These are phyloP conservation scores for Auanema sp. DNA, from an alignment of 2,888 invertebrate species.

Conservation along the genomic window DNA sequence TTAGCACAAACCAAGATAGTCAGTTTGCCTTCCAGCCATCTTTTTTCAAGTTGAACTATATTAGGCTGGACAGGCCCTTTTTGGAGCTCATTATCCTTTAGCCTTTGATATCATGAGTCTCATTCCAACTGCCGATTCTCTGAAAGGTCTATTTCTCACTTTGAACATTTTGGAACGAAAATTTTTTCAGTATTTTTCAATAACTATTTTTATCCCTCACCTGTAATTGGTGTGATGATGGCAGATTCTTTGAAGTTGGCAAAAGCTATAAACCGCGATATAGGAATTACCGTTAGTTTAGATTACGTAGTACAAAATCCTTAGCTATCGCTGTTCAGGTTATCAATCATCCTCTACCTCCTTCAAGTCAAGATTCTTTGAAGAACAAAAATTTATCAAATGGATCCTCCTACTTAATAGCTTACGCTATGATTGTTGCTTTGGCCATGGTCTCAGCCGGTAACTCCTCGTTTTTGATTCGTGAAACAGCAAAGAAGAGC, in stretches of 20 bases:
- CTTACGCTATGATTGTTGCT: conserved; percentile 32
- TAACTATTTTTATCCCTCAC: conserved; percentile 41
- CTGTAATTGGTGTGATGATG: conserved; percentile 30
- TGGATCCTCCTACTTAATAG: conserved; percentile 34
- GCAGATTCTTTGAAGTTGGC: conserved; percentile 25
- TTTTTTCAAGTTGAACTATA: neutral
- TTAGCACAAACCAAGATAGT: conserved; percentile 15
- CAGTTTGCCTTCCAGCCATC: neutral
- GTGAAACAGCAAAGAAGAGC: conserved; percentile 48
- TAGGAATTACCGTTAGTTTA: conserved; percentile 3
- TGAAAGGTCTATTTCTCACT: no score
- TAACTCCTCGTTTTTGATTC: conserved; percentile 43
- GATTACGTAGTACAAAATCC: conserved; percentile 2
- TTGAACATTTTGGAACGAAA: no score
- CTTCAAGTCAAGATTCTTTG: conserved; percentile 43
- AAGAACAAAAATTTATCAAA: conserved; percentile 35
- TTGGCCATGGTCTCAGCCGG: conserved; percentile 28
- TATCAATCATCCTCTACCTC: conserved; percentile 35
- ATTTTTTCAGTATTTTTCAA: conserved; percentile 32
- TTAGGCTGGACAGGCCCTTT: conserved; percentile 5
- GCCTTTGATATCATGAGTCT: conserved; percentile 8
- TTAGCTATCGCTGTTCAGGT: conserved; percentile 6
- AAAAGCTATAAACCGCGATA: conserved; percentile 2
- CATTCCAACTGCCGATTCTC: neutral
- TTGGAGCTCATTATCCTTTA: conserved; percentile 14